A percentile compares a stretch with the other conserved stretches of the same genome.
phyloP scores from a whole-genome alignment of 2,113 vertebrate genomes.

The Macaca mulatta region DNA sequence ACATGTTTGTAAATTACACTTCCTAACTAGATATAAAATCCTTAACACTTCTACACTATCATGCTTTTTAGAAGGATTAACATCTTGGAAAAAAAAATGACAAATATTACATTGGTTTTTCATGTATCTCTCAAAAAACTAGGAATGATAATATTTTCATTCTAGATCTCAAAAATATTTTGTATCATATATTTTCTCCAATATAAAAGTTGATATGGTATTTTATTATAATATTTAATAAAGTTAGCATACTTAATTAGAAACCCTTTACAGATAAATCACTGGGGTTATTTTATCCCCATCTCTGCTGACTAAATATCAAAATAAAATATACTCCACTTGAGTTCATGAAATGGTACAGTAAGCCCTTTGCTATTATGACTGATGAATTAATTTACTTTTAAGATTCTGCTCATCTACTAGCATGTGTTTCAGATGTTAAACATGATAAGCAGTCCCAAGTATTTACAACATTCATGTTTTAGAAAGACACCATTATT shows the following conservation, averaged over 20 bases:
- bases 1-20: background rate
- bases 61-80: conserved; percentile 35
- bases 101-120: conserved; percentile 50
- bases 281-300: conserved; percentile 16
- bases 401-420: conserved; percentile 39
- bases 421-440: conserved; percentile 63
- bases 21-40: background rate
- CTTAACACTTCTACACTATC: background rate
- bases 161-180: background rate
- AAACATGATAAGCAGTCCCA: conserved; percentile 40
- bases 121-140: conserved; percentile 1
- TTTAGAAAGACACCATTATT: conserved; percentile 33
- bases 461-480: conserved; percentile 26
- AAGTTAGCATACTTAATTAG: background rate
- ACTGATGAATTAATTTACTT: conserved; percentile 49
- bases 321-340: conserved; percentile 52
- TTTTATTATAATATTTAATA: background rate
- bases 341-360: conserved; percentile 47
- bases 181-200: background rate
- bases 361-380: conserved; percentile 49
- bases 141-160: background rate
- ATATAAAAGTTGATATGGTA: background rate
- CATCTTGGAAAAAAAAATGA: background rate
- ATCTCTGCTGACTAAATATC: conserved; percentile 11
- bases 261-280: background rate